Base-by-base conservation (phyloP, 2,113 vertebrate genomes). In the Nerophis ophidion region DNA sequence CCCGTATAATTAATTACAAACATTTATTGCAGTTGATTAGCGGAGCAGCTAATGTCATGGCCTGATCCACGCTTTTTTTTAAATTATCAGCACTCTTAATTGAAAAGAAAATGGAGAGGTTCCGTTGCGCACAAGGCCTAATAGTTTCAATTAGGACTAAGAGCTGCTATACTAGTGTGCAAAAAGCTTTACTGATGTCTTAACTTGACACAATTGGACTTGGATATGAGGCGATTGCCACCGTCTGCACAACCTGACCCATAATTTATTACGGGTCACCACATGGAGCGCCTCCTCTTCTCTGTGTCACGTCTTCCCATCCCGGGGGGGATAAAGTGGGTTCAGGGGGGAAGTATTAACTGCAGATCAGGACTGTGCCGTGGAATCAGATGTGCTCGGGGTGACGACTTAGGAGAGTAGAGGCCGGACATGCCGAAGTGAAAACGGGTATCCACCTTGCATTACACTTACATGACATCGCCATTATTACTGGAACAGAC, bases 361-460 rank as follows among this genome's bases (percentile, higher is more conserved):
- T 2, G 54, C 70, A 59, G 72, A 67, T 69, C 81, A 82, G 83
- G 73, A 77, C 75, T 81, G 71, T 77, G 68, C 60, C 17, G 69
- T 89, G 85, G 87, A 84, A 75, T 74, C 59, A 75, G 84, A 86
- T 66, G 60, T 66, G 68, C 81, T 70, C 48, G 12, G 72, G 80
- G 76, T 83, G 83, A 80, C 68, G 70, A 51, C 72, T 62, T 59
- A 2, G 63, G 76, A 78, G 80, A 68, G 50, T 66, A 63, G 62
- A 38, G 53, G 49, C 52, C 51, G 65, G 71, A 72, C 75, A 70
- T 7, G 48, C 61, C 49, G 74, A 75, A 73, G 63, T 64, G 63
- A 52, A 40, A 60, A 66, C 51, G 67, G 46, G 46, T 12, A n/a
- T 53, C 40, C 40, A 11, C 40, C 8, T 42, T n/a, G 40, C 40